Evolutionary conservation across 2,113 vertebrate species (phyloP).

Genomic region (Anhinga rufa): DNA sequence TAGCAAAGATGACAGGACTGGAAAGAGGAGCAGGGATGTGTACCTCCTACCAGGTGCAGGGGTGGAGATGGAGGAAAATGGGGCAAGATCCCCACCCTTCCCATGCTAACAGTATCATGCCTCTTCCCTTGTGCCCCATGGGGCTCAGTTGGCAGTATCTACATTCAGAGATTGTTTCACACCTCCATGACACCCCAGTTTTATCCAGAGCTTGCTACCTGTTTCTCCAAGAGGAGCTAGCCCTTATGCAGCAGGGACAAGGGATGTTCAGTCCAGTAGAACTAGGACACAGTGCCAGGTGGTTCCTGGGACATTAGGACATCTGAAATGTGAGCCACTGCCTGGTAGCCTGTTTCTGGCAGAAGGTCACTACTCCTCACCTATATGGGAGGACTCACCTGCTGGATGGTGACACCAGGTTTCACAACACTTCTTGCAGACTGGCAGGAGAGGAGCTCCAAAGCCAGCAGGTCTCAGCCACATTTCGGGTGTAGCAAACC

Average conservation of each 20-base stretch:
- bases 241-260: background rate
- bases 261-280: background rate
- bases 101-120: rapidly evolving
- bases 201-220: background rate
- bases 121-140: background rate
- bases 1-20: background rate
- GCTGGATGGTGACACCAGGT: background rate
- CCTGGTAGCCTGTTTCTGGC: background rate
- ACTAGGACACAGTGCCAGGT: background rate
- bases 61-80: background rate
- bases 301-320: background rate
- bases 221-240: background rate
- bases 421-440: background rate
- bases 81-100: background rate
- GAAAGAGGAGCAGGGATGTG: background rate
- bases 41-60: background rate
- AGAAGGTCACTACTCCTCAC: background rate
- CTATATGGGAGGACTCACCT: background rate
- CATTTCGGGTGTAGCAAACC: background rate
- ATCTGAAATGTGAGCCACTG: background rate
- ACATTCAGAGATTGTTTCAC: background rate
- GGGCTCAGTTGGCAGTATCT: background rate
- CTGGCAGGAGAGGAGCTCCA: background rate
- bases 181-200: background rate
- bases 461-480: background rate